Percentiles rank a stretch among this genome's conserved stretches.
phyloP scores from a whole-genome alignment of 1,140 invertebrate species.

The Pogonomyrmex californicus region DNA sequence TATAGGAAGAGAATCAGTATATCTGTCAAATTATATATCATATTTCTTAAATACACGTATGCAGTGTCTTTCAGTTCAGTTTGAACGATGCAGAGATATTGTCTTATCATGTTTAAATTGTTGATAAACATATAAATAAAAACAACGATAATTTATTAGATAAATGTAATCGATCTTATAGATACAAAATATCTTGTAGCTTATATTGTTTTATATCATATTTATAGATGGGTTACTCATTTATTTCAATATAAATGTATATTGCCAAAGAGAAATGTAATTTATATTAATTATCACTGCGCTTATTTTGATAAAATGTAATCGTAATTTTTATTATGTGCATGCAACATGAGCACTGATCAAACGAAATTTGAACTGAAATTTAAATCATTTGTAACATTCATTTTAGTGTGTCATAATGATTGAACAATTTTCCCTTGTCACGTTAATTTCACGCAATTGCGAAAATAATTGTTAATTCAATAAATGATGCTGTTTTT shows the following conservation, averaged over 20 bases:
- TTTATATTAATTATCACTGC: conserved; percentile 81
- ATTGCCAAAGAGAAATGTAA: conserved; percentile 73
- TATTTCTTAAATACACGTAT: neutral
- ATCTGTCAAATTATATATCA: conserved; percentile 1
- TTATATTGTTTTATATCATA: conserved; percentile 76
- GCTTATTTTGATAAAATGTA: conserved; percentile 77
- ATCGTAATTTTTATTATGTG: conserved; percentile 28
- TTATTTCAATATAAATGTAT: conserved; percentile 64
- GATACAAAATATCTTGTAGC: conserved; percentile 80
- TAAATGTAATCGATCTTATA: conserved; percentile 75
- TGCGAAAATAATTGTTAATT: neutral
- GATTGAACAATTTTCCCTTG: neutral
- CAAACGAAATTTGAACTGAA: neutral
- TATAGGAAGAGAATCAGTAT: neutral
- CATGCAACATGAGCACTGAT: neutral
- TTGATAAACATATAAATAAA: conserved; percentile 61
- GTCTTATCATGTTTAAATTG: conserved; percentile 10
- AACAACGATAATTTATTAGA: conserved; percentile 67
- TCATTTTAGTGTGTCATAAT: neutral
- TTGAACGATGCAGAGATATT: neutral
- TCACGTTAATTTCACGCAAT: neutral
- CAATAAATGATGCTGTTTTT: neutral
- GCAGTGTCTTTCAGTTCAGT: neutral
- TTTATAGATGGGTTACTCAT: conserved; percentile 75
- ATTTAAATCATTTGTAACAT: conserved; percentile 25